Evolutionary conservation across 2,888 invertebrate genomes (phyloP).

Genomic region (Belgica antarctica): DNA sequence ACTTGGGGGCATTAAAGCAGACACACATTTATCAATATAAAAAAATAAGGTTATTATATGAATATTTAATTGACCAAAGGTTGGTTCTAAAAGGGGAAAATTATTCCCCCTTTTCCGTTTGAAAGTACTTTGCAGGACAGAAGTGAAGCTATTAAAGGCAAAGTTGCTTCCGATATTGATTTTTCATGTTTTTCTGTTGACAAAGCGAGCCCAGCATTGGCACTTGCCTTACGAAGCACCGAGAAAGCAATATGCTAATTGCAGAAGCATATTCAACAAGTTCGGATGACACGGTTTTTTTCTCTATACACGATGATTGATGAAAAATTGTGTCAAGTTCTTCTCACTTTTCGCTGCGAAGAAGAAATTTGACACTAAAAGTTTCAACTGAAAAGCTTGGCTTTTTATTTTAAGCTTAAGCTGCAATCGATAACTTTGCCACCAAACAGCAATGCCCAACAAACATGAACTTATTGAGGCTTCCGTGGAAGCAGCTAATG

Average conservation of each 20-base stretch:
- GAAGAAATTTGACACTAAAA: too few species aligned
- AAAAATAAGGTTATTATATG: not conserved
- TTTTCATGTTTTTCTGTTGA: not conserved
- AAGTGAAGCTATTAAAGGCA: not conserved
- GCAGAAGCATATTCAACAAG: not conserved
- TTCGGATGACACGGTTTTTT: not conserved
- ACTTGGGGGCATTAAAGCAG: not conserved
- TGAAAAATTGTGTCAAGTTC: slow-evolving; percentile 33
- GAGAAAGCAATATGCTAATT: slow-evolving; percentile 21
- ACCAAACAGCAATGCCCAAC: too few species aligned
- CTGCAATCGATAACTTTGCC: too few species aligned
- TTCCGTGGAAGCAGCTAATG: too few species aligned
- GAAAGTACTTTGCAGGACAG: too few species aligned
- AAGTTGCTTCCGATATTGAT: not conserved
- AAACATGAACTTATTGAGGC: too few species aligned
- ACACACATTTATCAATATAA: not conserved
- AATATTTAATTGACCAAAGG: slow-evolving; percentile 23
- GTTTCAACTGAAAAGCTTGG: too few species aligned
- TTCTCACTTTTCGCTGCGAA: not conserved
- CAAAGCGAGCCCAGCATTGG: not conserved
- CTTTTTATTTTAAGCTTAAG: too few species aligned
- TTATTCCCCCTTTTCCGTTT: too few species aligned
- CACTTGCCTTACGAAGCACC: not conserved
- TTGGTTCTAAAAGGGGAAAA: not conserved
- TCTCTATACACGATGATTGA: slow-evolving; percentile 18